These are phyloP conservation scores for Pelvicachromis taeniatus DNA, from an alignment of 2,113 vertebrate species.

Conservation along the genomic window DNA sequence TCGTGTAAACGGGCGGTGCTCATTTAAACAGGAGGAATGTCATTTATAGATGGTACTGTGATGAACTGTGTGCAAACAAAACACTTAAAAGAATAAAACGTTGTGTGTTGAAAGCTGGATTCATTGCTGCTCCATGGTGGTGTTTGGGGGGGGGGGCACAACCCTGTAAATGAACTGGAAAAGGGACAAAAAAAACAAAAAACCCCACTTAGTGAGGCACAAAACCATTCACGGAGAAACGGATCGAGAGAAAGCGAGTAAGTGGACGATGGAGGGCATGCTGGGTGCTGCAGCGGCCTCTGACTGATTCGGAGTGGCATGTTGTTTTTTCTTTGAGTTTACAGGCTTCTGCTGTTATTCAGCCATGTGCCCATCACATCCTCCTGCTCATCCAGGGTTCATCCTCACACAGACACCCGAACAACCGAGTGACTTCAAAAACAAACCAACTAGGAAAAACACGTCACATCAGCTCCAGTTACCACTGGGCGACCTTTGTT, in stretches of 20 bases:
- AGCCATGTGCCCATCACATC: slow-evolving; percentile 28
- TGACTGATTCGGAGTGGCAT: slow-evolving; percentile 45
- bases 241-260: fast-evolving
- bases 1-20: no score
- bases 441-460: neutral
- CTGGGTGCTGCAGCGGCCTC: neutral
- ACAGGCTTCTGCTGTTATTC: slow-evolving; percentile 33
- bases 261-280: neutral
- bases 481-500: neutral
- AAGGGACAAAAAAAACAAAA: fast-evolving
- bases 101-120: no score
- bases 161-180: neutral
- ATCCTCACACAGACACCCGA: neutral
- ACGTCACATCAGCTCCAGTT: neutral
- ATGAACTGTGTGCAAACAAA: no score
- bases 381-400: neutral
- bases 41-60: no score
- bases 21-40: no score
- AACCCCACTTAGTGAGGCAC: neutral
- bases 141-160: neutral
- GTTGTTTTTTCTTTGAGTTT: slow-evolving; percentile 37
- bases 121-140: neutral
- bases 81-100: no score
- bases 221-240: neutral
- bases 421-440: neutral